phyloP scores from a whole-genome alignment of 2,888 invertebrate species.

The Operophtera brumata region DNA sequence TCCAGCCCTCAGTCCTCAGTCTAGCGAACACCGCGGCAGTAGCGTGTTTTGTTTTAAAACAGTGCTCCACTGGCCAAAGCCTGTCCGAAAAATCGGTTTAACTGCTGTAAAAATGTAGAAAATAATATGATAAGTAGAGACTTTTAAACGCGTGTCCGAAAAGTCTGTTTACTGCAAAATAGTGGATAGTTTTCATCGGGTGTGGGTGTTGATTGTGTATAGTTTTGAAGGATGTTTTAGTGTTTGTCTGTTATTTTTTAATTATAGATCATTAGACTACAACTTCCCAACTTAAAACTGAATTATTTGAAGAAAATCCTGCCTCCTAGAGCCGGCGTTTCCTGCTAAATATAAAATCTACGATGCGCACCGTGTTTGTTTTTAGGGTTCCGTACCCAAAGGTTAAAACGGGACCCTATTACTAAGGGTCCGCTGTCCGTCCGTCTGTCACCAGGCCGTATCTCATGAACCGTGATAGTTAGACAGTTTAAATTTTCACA shows the following conservation, averaged over 20 bases:
- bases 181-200: not conserved
- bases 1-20: conserved; percentile 39
- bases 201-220: not conserved
- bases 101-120: conserved; percentile 15
- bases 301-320: too few relatives aligned
- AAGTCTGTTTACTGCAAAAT: not conserved
- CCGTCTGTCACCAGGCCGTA: too few relatives aligned
- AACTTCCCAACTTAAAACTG: too few relatives aligned
- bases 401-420: too few relatives aligned
- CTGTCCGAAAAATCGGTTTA: conserved; percentile 23
- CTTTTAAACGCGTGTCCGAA: not conserved
- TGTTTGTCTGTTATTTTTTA: not conserved
- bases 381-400: too few relatives aligned
- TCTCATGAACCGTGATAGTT: too few relatives aligned
- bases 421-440: too few relatives aligned
- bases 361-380: too few relatives aligned
- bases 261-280: too few relatives aligned
- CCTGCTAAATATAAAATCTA: too few relatives aligned
- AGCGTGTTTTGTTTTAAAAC: conserved; percentile 50
- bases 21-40: conserved; percentile 39
- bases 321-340: too few relatives aligned
- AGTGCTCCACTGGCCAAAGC: conserved; percentile 20
- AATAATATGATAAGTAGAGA: not conserved
- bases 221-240: not conserved
- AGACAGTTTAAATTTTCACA: too few relatives aligned